Evolutionary conservation across 2,888 invertebrate genomes (phyloP).

Genomic region (Lasioglossum vierecki): DNA sequence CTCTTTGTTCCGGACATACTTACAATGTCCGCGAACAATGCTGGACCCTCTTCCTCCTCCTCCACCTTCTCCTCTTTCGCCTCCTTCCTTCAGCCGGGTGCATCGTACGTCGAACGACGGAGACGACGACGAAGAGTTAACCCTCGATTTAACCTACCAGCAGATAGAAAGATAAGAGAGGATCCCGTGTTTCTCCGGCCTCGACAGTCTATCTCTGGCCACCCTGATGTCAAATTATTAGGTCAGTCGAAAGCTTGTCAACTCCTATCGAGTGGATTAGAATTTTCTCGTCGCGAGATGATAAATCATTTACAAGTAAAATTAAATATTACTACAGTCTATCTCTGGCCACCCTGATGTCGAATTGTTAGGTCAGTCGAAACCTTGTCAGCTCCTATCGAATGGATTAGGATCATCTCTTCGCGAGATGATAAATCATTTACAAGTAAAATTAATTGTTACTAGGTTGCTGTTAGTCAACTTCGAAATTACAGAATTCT

Average conservation of each 20-base stretch:
- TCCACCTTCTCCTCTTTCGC: constrained; percentile 30
- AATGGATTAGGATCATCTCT: no score
- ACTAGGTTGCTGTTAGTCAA: not conserved
- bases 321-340: not conserved
- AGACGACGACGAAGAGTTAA: constrained; percentile 60
- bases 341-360: constrained; percentile 27
- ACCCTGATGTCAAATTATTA: constrained; percentile 19
- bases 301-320: no score
- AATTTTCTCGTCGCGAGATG: no score
- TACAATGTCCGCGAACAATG: constrained; percentile 75
- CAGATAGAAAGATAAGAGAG: constrained; percentile 64
- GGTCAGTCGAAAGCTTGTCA: not conserved
- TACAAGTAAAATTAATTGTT: no score
- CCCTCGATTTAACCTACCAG: constrained; percentile 70
- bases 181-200: constrained; percentile 37
- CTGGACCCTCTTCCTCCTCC: constrained; percentile 69
- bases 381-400: not conserved
- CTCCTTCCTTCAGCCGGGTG: constrained; percentile 41
- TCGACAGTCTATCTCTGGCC: constrained; percentile 25
- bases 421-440: no score
- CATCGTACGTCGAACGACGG: constrained; percentile 57
- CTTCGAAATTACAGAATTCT: not conserved
- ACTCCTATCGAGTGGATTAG: not conserved
- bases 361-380: not conserved
- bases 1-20: constrained; percentile 76